Evolutionary conservation across 2,797 vertebrate species (phyloP), one percentile per base, ranked within the genome.

Genomic region (Chaetodon trifasciatus): DNA sequence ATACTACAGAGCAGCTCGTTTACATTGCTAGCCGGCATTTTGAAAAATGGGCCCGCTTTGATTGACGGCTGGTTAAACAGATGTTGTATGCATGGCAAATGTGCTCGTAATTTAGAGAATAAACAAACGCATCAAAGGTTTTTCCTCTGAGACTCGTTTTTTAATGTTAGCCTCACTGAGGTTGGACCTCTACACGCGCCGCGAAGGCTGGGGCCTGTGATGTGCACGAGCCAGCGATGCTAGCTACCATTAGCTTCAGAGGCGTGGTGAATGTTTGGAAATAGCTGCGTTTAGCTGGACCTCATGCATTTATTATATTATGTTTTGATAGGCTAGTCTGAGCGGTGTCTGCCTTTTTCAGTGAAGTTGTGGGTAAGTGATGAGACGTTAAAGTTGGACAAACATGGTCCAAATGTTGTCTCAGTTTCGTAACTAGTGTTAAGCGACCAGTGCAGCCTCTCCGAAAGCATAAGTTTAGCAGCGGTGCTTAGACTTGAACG

Each of bases 11-110:
- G 69, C 78, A 17, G 57, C 50, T 76, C 15, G 35, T n/a, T 57
- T 57, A 13, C 68, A 35, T 12, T 40, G 78, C 83, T 78, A 92
- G 81, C 96, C 95, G 95, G 96, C 95, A 95, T 96, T 96, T 96
- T 94, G 94, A 92, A 91, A 93, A 94, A 91, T 78, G 80, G 92
- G 89, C 90, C 91, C 85, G 76, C 63, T 68, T 49, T 53, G 9
- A 24, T 9, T 24, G 28, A 13, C 0, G 21, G 10, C 13, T 32
- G 37, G 53, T 65, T 74, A 78, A 83, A 87, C 78, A 11, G 8
- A 4, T 1, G 56, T 15, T 3, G 0, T 47, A 7, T 23, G 6
- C 15, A 1, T 3, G 23, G 3, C 0, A 0, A 2, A 6, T 0
- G 6, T 39, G 56, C 4, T 2, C 4, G 5, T 0, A 0, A 1